Evolutionary conservation across 2,888 invertebrate genomes (phyloP), one percentile per base, ranked within the genome.

Genomic region (Mamestra brassicae): DNA sequence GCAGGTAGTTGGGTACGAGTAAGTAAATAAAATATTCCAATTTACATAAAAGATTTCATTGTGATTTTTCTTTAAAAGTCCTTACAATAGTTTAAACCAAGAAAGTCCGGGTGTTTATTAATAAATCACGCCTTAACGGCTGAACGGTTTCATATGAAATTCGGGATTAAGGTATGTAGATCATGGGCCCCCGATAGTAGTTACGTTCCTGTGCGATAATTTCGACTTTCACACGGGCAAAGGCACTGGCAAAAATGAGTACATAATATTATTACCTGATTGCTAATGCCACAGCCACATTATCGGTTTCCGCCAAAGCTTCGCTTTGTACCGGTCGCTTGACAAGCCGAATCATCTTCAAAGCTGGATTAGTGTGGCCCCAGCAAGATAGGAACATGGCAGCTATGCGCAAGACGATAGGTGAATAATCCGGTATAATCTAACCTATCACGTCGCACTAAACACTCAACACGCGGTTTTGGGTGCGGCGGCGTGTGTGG

Each of bases 391-490:
- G 34, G 15, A 36, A 63, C 52, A 73, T 58, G 34, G 36, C 36
- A 47, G 63, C 58, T 52, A 36, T 69, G n/a, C 36, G 36, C 55
- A n/a, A 60, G 58, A 26, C 7, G 34, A 52, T 50, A 26, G 38
- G 6, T 54, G 47, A 70, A 66, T 80, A 60, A 58, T 60, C 54
- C 38, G 26, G n/a, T 54, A n/a, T 70, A 55, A 66, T 76, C 54
- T 57, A 62, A 62, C 13, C 47, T 34, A 80, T 11, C 17, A 50
- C 54, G 36, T 26, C 8, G 10, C 60, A n/a, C n/a, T 54, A 34
- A 68, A 61, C 17, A 36, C 52, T 62, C 11, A 65, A 50, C n/a
- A 72, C 26, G 50, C 45, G 38, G 75, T 75, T 69, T 57, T 54
- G 69, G 13, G 26, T 62, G 57, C 26, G 62, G 62, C 26, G 11